Conservation (phyloP, 2,797 vertebrate genomes). For the Dromococcyx pavoninus region DNA sequence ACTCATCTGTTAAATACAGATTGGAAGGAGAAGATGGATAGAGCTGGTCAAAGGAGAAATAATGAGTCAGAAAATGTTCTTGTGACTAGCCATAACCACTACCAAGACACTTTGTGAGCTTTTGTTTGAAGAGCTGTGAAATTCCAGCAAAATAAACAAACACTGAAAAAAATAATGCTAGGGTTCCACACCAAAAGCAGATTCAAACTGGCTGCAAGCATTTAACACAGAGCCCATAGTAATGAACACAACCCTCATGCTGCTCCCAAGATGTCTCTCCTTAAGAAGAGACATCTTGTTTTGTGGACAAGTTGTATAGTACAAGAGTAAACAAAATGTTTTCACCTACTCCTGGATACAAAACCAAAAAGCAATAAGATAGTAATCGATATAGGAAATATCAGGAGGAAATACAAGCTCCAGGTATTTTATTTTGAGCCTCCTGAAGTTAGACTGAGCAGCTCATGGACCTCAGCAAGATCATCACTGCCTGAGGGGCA, state of each 20-base stretch:
- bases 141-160: conserved; percentile 29
- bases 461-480: not conserved
- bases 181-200: not conserved
- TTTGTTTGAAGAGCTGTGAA: not conserved
- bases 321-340: not conserved
- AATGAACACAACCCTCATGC: not conserved
- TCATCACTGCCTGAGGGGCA: not conserved
- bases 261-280: not conserved
- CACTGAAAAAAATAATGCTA: not conserved
- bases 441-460: not conserved
- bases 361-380: not conserved
- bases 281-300: not conserved
- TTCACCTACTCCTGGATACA: not conserved
- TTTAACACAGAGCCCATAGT: not conserved
- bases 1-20: conserved; percentile 38
- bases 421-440: not conserved
- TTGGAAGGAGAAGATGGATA: not conserved
- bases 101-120: not conserved
- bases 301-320: not conserved
- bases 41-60: conserved; percentile 7
- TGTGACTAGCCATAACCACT: not conserved
- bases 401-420: not conserved
- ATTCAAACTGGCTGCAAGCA: not conserved
- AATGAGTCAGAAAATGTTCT: not conserved
- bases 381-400: not conserved